Evolutionary conservation across 2,888 invertebrate genomes (phyloP), one percentile per base, ranked within the genome.

Genomic region (Thecocarcelia acutangulata): DNA sequence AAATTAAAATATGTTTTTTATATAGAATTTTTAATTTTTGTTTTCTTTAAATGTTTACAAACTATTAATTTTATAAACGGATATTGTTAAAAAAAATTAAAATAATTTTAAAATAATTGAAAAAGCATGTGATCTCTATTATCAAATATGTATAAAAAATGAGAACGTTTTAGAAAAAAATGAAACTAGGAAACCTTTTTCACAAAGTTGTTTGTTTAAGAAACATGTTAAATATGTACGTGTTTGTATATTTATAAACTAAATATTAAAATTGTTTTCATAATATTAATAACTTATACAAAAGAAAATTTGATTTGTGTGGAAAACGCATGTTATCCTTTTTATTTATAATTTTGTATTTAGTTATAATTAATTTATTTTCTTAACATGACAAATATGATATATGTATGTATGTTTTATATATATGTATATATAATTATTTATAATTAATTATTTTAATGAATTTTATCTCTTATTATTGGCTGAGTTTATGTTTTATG

Each of bases 341-440:
- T 72, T 56, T 56, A 17, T 64, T 74, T 61, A 64, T 78, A 64
- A 64, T 58, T 63, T 64, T 72, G 17, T 59, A 52, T 52, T 75
- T 70, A 59, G 72, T 69, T 74, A 70, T 73, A 69, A 54, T 69
- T 76, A 68, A 63, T 64, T 73, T 77, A 72, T 75, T 64, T 70
- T 64, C 58, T 76, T 77, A 77, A 84, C 83, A 84, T 78, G 77
- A 80, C 68, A 77, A 68, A 72, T 66, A 76, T 78, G 78, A 75
- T 54, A 68, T 68, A 42, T 68, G 24, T 68, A 21, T 40, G 33
- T 21, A 2, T 66, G 40, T 66, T 63, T 28, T 40, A 42, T 58
- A 37, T 19, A 24, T 59, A 28, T 61, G n/a, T 59, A 11, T 64
- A 64, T 70, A 37, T 50, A 15, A n/a, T 42, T 42, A 17, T 59